Evolutionary conservation across 2,797 vertebrate species (phyloP).

Genomic region (Hirundo rustica): DNA sequence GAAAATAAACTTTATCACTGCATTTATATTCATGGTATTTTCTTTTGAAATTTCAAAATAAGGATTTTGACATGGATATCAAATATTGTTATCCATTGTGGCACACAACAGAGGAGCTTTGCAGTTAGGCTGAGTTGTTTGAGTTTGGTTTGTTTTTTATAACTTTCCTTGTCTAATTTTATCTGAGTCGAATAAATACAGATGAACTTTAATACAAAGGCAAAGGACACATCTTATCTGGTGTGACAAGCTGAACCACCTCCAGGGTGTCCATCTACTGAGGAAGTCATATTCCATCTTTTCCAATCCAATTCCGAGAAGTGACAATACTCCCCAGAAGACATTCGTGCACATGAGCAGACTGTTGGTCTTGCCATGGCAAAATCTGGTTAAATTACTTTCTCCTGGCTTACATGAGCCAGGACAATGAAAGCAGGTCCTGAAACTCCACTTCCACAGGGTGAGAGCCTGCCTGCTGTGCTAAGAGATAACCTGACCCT

Average conservation of each 20-base stretch:
- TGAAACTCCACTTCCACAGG: background rate
- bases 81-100: background rate
- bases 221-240: background rate
- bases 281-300: slow-evolving; percentile 10
- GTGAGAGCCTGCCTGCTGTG: background rate
- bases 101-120: background rate
- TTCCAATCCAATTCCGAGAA: background rate
- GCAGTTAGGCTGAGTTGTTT: background rate
- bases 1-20: background rate
- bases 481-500: background rate
- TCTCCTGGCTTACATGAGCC: background rate
- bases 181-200: background rate
- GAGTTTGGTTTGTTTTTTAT: background rate
- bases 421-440: background rate
- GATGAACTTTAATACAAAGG: slow-evolving; percentile 30
- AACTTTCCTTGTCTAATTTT: background rate
- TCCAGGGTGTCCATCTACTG: slow-evolving; percentile 20
- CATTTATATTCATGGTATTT: background rate
- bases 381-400: background rate
- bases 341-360: background rate
- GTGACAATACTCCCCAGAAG: slow-evolving; percentile 15
- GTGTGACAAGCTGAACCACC: background rate
- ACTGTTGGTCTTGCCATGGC: background rate
- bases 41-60: background rate
- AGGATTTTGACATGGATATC: background rate